These are phyloP conservation scores for Drosophila falleni DNA, from an alignment of 2,888 invertebrate species.

Conservation along the genomic window DNA sequence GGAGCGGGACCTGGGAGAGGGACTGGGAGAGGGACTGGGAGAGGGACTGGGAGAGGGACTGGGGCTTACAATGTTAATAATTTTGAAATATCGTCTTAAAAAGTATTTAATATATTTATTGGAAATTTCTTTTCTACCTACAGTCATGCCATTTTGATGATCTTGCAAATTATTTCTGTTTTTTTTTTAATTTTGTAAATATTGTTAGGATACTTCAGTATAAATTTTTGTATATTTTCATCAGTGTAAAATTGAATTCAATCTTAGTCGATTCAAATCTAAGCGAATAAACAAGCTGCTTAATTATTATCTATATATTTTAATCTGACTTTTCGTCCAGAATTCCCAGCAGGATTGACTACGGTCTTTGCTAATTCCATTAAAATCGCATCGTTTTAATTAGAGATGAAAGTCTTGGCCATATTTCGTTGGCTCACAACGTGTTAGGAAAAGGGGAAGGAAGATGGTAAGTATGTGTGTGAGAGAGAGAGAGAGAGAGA, in stretches of 20 bases:
- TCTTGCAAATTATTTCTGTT: too few relatives aligned
- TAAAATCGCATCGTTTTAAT: conserved; percentile 74
- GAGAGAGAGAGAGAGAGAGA: not conserved
- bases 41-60: too few relatives aligned
- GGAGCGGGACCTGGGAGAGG: too few relatives aligned
- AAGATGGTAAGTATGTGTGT: not conserved
- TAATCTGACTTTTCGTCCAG: conserved; percentile 12
- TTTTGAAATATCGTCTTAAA: too few relatives aligned
- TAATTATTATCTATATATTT: conserved; percentile 18
- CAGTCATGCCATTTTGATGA: too few relatives aligned
- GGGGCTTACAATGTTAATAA: too few relatives aligned
- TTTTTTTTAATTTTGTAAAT: not conserved
- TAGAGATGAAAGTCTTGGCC: conserved; percentile 57
- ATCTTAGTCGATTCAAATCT: not conserved
- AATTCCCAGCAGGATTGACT: conserved; percentile 12
- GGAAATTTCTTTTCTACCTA: too few relatives aligned
- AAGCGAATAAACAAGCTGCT: not conserved
- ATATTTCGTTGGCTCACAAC: conserved; percentile 58
- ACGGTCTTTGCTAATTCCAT: conserved; percentile 55
- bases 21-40: too few relatives aligned
- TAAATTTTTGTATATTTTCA: not conserved
- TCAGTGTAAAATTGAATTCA: not conserved
- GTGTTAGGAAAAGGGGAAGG: conserved; percentile 19
- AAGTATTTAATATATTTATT: too few relatives aligned
- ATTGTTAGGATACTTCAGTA: not conserved